Evolutionary conservation across 1,140 invertebrate species (phyloP).

Genomic region (Diplogasteroides magnus): DNA sequence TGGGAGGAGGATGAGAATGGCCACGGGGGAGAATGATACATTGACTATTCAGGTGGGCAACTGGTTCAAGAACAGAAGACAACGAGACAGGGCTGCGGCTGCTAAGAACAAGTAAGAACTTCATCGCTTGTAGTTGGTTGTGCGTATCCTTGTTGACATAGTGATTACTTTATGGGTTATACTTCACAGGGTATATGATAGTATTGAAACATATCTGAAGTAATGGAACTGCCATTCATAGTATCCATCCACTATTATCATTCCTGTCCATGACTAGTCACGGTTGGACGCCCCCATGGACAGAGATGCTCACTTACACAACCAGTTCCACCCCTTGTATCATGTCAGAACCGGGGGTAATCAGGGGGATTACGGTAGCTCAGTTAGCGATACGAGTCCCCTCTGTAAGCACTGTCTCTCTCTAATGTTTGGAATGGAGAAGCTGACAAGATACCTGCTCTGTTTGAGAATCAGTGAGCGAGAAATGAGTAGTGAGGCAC

Average conservation of each 20-base stretch:
- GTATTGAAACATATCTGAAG: background rate
- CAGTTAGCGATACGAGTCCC: too few species aligned
- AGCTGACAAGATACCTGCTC: too few species aligned
- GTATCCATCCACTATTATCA: background rate
- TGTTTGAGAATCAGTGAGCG: too few species aligned
- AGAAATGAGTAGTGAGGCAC: too few species aligned
- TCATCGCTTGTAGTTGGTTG: conserved; percentile 1
- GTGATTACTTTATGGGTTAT: conserved; percentile 5
- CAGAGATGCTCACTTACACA: too few species aligned
- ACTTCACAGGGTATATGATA: background rate
- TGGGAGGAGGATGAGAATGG: too few species aligned
- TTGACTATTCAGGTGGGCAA: conserved; percentile 72
- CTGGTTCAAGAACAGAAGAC: conserved; percentile 99
- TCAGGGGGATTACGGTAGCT: too few species aligned
- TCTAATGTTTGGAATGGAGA: too few species aligned
- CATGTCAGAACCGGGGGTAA: too few species aligned
- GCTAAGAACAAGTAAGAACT: conserved; percentile 79
- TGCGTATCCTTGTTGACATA: background rate
- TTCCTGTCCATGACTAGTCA: background rate
- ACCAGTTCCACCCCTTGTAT: too few species aligned
- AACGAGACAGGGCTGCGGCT: conserved; percentile 94
- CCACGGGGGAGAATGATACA: background rate
- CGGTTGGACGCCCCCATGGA: too few species aligned
- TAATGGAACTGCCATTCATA: conserved; percentile 4
- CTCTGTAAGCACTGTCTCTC: too few species aligned